A percentile compares a stretch with the other conserved stretches of the same genome.
Conservation (phyloP, 2,113 vertebrate species). For the Zonotrichia leucophrys region DNA sequence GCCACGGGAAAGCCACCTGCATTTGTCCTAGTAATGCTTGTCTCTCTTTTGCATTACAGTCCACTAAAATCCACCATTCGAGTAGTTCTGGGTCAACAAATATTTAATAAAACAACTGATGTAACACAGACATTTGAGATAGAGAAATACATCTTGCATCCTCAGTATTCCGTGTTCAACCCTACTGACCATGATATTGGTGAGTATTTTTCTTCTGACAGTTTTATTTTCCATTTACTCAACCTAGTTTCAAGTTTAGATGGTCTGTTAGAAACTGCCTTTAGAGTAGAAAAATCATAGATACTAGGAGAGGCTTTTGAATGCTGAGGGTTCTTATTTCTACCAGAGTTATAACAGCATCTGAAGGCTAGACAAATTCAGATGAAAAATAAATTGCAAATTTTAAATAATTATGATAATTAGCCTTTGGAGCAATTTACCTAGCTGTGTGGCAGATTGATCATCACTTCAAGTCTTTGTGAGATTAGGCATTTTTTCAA, state of each 20-base stretch:
- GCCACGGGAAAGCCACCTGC: neutral
- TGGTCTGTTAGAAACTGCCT: neutral
- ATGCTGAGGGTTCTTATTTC: neutral
- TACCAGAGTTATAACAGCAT: neutral
- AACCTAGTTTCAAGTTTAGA: neutral
- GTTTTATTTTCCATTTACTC: neutral
- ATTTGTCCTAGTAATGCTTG: neutral
- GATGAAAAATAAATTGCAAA: slow-evolving; percentile 45
- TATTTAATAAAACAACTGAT: slow-evolving; percentile 81
- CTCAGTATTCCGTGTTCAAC: slow-evolving; percentile 83
- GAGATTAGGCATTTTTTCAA: slow-evolving; percentile 34
- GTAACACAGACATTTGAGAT: slow-evolving; percentile 83
- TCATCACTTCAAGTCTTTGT: slow-evolving; percentile 39
- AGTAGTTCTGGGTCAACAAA: slow-evolving; percentile 92
- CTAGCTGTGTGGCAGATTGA: slow-evolving; percentile 31
- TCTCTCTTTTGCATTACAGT: slow-evolving; percentile 66
- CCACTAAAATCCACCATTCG: slow-evolving; percentile 78
- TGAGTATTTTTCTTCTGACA: slow-evolving; percentile 62
- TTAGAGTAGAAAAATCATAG: neutral
- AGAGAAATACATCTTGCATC: slow-evolving; percentile 82
- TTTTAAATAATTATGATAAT: slow-evolving; percentile 58
- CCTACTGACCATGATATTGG: slow-evolving; percentile 90
- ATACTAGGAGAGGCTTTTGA: neutral
- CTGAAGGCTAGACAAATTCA: slow-evolving; percentile 46
- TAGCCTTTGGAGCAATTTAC: slow-evolving; percentile 23